phyloP scores from a whole-genome alignment of 2,888 invertebrate genomes.

The Caenorhabditis afra region DNA sequence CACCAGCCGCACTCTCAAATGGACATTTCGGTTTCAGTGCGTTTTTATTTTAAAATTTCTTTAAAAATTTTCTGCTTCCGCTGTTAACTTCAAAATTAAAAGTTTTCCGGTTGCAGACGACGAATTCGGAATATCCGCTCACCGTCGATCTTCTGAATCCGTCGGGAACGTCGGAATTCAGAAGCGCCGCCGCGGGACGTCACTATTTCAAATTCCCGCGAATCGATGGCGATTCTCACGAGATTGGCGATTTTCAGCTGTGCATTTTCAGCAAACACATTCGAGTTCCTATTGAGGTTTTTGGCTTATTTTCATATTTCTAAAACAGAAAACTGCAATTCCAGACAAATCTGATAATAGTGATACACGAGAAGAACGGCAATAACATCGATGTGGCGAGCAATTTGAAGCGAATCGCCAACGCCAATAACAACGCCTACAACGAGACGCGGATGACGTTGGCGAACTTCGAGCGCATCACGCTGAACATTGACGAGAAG shows the following conservation, averaged over 20 bases:
- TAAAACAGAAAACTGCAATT: too few relatives aligned
- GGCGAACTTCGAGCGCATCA: slow-evolving; percentile 32
- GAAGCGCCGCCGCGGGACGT: slow-evolving; percentile 19
- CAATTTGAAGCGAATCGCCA: slow-evolving; percentile 21
- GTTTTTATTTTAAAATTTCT: too few relatives aligned
- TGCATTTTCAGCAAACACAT: slow-evolving; percentile 29
- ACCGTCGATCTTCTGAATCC: slow-evolving; percentile 35
- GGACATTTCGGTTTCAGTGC: slow-evolving; percentile 45
- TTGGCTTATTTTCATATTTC: neutral
- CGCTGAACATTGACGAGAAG: slow-evolving; percentile 30
- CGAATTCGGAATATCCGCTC: slow-evolving; percentile 29
- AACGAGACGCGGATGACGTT: slow-evolving; percentile 27
- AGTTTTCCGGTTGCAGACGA: too few relatives aligned
- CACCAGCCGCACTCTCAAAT: slow-evolving; percentile 48
- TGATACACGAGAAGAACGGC: slow-evolving; percentile 44
- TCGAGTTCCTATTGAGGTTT: slow-evolving; percentile 31
- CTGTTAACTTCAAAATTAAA: too few relatives aligned
- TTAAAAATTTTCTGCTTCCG: too few relatives aligned
- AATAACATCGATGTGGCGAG: slow-evolving; percentile 43
- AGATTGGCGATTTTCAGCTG: slow-evolving; percentile 44
- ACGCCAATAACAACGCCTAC: neutral
- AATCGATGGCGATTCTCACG: slow-evolving; percentile 28
- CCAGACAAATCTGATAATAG: slow-evolving; percentile 32
- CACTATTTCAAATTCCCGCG: slow-evolving; percentile 43
- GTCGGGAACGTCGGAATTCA: slow-evolving; percentile 14